Conservation (phyloP, 2,888 invertebrate species). For the Macaria notata region DNA sequence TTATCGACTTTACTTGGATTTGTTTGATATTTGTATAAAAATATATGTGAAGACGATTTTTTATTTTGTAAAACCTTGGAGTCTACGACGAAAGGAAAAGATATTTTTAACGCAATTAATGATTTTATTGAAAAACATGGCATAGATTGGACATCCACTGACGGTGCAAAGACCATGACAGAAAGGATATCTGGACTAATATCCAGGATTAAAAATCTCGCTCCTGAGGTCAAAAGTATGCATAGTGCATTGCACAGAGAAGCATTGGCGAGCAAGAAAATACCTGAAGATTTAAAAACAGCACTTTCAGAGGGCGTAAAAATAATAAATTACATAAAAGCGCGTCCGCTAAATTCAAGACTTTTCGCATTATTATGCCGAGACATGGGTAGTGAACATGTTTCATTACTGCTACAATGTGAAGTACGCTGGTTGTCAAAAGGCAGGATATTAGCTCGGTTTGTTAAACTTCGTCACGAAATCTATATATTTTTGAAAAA, state of each 20-base stretch:
- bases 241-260: slow-evolving; percentile 20
- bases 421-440: no score
- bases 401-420: slow-evolving; percentile 18
- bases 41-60: no score
- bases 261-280: slow-evolving; percentile 24
- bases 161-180: slow-evolving; percentile 22
- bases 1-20: slow-evolving; percentile 12
- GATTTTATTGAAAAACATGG: slow-evolving; percentile 17
- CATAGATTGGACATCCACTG: slow-evolving; percentile 23
- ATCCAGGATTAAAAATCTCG: slow-evolving; percentile 25
- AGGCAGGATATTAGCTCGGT: no score
- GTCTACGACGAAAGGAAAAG: slow-evolving; percentile 17
- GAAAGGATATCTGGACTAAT: slow-evolving; percentile 25
- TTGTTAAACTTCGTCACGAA: no score
- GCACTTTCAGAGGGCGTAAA: no score
- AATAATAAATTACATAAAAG: no score
- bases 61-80: slow-evolving; percentile 15
- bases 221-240: slow-evolving; percentile 23
- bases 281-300: no score
- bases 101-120: slow-evolving; percentile 12
- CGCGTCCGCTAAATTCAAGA: no score
- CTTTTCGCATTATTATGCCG: no score
- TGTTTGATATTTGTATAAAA: slow-evolving; percentile 5
- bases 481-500: no score
- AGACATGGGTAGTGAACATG: slow-evolving; percentile 1